Evolutionary conservation across 2,113 vertebrate species (phyloP).

Genomic region (Nesospiza acunhae): DNA sequence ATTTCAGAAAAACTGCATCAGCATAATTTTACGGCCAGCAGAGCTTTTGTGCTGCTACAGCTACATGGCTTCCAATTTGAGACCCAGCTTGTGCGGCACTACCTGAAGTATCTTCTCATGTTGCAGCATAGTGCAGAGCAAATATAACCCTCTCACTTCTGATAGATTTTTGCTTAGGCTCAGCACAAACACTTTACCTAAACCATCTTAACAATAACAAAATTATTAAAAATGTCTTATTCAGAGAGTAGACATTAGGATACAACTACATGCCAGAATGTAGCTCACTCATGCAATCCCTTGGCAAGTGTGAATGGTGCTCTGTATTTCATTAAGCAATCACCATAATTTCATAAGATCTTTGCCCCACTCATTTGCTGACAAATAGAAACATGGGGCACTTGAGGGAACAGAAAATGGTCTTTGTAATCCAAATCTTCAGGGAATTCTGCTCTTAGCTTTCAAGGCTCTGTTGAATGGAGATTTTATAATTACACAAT

Average conservation of each 20-base stretch:
- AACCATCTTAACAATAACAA: not conserved
- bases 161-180: not conserved
- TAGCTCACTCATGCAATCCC: not conserved
- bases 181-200: not conserved
- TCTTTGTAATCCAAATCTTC: not conserved
- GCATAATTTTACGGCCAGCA: not conserved
- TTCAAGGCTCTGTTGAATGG: not conserved
- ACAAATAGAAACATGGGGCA: not conserved
- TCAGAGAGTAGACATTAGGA: not conserved
- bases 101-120: not conserved
- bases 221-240: not conserved
- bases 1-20: not conserved
- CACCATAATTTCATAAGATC: not conserved
- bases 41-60: not conserved
- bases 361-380: not conserved
- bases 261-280: not conserved
- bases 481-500: not conserved
- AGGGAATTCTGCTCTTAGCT: not conserved
- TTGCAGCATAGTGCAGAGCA: not conserved
- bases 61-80: not conserved
- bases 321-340: slow-evolving; percentile 20
- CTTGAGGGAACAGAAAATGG: not conserved
- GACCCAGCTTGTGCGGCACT: not conserved
- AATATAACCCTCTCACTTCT: not conserved
- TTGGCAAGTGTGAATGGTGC: not conserved